Evolutionary conservation across 2,888 invertebrate genomes (phyloP), one percentile per base, ranked within the genome.

Genomic region (Atethmia centrago): DNA sequence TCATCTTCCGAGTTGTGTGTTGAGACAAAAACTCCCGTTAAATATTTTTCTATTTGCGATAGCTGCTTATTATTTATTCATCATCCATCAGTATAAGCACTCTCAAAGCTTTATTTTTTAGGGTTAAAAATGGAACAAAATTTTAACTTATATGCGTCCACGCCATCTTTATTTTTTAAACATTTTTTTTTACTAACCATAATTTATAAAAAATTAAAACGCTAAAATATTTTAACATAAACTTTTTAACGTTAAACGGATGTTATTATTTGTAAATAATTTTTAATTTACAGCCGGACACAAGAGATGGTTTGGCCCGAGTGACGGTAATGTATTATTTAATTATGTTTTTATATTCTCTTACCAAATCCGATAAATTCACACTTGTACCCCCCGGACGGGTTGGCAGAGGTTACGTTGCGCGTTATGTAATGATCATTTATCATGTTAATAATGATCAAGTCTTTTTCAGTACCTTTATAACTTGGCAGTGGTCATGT

Each of bases 241-340:
- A 10, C 7, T 28, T 28, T 56, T 31, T 36, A 3, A 36, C 14
- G 21, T 8, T 36, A 36, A 31, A 40, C 8, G 8, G 14, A 40
- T 40, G 40, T n/a, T 58, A 7, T 7, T 58, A n/a, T 21, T 59
- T 28, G 3, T 21, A 36, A 36, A 36, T 4, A 1, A 25, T 47
- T 12, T 56, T 31, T 36, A 0, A 59, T 79, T 85, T 66, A 4
- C 83, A 93, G 93, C 82, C 84, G 2, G 89, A 90, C 7, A 92
- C 91, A 7, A 82, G 73, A 31, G 93, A 93, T 59, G 93, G 93
- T 0, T 71, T 93, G 10, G 93, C 93, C 0, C 90, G 86, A 89
- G 87, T 93, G 0, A 93, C 90, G 77, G 93, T 93, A 87, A 84
- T 74, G 51, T 68, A 65, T 66, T 40, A 9, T 9, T 40, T 9